Evolutionary conservation across 2,113 vertebrate genomes (phyloP), one percentile per base, ranked within the genome.

Genomic region (Lagenorhynchus albirostris): DNA sequence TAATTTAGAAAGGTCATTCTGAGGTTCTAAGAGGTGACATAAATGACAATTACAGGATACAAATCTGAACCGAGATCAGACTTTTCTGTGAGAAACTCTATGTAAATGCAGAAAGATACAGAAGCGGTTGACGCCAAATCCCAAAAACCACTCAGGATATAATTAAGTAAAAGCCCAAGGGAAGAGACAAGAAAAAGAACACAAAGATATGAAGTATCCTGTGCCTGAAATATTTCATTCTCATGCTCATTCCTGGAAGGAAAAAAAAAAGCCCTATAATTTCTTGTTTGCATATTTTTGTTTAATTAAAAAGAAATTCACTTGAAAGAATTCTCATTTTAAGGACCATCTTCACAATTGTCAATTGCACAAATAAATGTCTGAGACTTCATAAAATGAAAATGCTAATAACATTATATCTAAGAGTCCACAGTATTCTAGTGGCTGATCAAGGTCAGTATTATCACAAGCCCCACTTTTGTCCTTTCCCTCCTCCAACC

Each of bases 221-320:
- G 21, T 62, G 12, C 15, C 71, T 60, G 20, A 89, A 91, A 93
- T 93, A 93, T 74, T 95, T 95, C 36, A 84, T 44, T 67, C 74
- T 96, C 9, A n/a, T 47, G 60, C 21, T 95, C 55, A 70, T 90
- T 96, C 74, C 81, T 83, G 8, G 44, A 53, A 87, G 23, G 50
- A 11, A 71, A 94, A 81, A 90, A 81, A 90, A 74, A 81, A 60
- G 9, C 5, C 47, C 17, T 79, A 41, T 36, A 62, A 85, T 96
- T 92, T 96, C 62, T 77, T 60, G 71, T 81, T 92, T 94, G 62
- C 62, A 68, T 74, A 92, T 50, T 94, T 97, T 89, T 76, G 7
- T 77, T 97, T 93, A 87, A 96, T 96, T 96, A 89, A 94, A 97
- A 90, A 89, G 38, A 89, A 84, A 89, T 3, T 41, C 50, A 85